A percentile compares a stretch with the other conserved stretches of the same genome.
Conservation (phyloP, 1,140 invertebrate genomes). For the Macrostomum lignano region DNA sequence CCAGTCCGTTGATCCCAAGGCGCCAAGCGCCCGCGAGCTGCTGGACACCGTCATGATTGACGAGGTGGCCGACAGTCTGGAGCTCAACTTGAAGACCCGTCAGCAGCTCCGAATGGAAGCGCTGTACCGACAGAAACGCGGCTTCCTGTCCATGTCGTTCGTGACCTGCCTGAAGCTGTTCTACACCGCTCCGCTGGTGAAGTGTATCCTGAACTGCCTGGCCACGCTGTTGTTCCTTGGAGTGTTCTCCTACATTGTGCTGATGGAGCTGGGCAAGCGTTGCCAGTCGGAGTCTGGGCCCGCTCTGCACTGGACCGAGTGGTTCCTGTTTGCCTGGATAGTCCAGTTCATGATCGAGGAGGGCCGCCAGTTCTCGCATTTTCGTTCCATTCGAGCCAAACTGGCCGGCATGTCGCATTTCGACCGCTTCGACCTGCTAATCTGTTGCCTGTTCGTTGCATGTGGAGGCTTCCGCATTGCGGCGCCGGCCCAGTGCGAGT, state of each 20-base stretch:
- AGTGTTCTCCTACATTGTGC: constrained; percentile 8
- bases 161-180: no score
- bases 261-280: constrained; percentile 8
- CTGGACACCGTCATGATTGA: no score
- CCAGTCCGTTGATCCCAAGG: no score
- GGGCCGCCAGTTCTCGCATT: constrained; percentile 7
- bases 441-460: constrained; percentile 14
- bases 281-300: neutral
- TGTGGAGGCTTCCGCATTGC: constrained; percentile 14
- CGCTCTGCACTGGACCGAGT: constrained; percentile 5
- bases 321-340: constrained; percentile 8
- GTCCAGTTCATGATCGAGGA: constrained; percentile 8
- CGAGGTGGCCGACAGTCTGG: no score
- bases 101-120: no score
- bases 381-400: constrained; percentile 11
- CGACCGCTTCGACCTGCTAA: constrained; percentile 18
- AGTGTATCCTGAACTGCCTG: neutral
- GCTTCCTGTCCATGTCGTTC: no score
- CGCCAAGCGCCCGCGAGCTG: no score
- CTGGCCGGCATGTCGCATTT: constrained; percentile 14
- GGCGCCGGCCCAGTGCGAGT: constrained; percentile 9
- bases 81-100: no score
- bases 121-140: neutral
- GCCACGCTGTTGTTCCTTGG: constrained; percentile 8
- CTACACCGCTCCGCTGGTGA: neutral